Evolutionary conservation across 1,140 invertebrate genomes (phyloP).

Genomic region (Tetramorium simillimum): DNA sequence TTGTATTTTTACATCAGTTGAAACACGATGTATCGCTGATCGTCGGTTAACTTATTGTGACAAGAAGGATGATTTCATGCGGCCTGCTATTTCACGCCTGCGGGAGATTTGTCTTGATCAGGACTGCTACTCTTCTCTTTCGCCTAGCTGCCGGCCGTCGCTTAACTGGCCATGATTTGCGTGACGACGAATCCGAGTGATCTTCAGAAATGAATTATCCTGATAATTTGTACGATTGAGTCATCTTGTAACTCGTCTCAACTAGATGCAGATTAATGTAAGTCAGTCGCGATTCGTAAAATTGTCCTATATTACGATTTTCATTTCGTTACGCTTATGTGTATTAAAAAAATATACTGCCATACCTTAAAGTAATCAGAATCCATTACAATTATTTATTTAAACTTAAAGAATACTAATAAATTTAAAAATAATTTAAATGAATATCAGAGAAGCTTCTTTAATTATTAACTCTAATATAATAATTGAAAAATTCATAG

Average conservation of each 20-base stretch:
- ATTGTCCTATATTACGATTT: background rate
- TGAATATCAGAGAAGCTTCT: background rate
- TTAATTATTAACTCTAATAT: background rate
- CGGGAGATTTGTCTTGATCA: constrained; percentile 71
- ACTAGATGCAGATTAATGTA: constrained; percentile 44
- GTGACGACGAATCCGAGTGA: constrained; percentile 59
- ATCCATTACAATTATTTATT: background rate
- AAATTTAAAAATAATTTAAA: background rate
- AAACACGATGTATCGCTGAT: constrained; percentile 75
- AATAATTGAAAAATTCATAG: background rate
- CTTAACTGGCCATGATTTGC: constrained; percentile 61
- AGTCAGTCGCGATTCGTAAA: constrained; percentile 8
- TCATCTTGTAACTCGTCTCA: constrained; percentile 24
- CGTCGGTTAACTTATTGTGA: constrained; percentile 68
- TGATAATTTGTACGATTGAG: constrained; percentile 56
- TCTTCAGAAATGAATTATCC: constrained; percentile 51
- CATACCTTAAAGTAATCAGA: background rate
- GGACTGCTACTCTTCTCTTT: constrained; percentile 56
- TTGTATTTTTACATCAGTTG: constrained; percentile 48
- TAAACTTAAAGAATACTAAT: background rate
- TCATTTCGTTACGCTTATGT: background rate
- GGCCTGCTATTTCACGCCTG: constrained; percentile 68
- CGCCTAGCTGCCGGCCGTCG: constrained; percentile 32
- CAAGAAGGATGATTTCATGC: constrained; percentile 73
- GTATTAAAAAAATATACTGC: background rate